A percentile compares a stretch with the other conserved stretches of the same genome.
Evolutionary conservation across 2,113 vertebrate species (phyloP).

Genomic region (Phycodurus eques): DNA sequence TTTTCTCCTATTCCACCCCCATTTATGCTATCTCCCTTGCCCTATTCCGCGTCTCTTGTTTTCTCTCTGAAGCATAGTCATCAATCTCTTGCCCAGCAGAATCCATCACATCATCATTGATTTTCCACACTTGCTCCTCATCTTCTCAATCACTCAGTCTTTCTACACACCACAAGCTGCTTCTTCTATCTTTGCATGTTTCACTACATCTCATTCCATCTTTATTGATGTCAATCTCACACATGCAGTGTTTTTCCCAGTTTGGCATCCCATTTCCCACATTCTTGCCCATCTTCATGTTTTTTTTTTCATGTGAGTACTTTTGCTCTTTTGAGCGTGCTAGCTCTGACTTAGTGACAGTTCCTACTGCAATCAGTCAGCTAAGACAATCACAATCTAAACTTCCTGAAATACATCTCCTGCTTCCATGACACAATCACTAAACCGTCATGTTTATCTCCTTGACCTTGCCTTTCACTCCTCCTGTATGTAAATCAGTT

Average conservation of each 20-base stretch:
- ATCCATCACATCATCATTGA: conserved; percentile 64
- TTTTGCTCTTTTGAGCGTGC: conserved; percentile 5
- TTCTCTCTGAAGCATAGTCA: conserved; percentile 45
- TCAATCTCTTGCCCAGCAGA: conserved; percentile 66
- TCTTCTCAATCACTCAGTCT: conserved; percentile 47
- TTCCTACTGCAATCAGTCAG: conserved; percentile 25
- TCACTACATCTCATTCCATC: conserved; percentile 19
- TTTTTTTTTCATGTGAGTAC: neutral
- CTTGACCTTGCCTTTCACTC: conserved; percentile 21
- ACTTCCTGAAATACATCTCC: conserved; percentile 5
- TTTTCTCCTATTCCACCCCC: conserved; percentile 14
- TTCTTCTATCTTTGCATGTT: conserved; percentile 57
- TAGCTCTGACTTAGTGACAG: conserved; percentile 33
- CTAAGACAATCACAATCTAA: conserved; percentile 31
- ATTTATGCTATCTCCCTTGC: conserved; percentile 32
- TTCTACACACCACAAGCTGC: conserved; percentile 36
- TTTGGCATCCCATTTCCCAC: conserved; percentile 16
- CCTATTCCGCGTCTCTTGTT: conserved; percentile 6
- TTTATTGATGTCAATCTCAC: conserved; percentile 1
- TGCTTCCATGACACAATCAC: conserved; percentile 18
- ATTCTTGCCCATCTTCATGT: neutral
- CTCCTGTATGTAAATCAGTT: conserved; percentile 6
- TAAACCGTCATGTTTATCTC: conserved; percentile 33
- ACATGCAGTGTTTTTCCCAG: conserved; percentile 17
- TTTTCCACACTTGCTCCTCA: conserved; percentile 54